phyloP scores from a whole-genome alignment of 2,888 invertebrate genomes.

The Thysanoteuthis rhombus region DNA sequence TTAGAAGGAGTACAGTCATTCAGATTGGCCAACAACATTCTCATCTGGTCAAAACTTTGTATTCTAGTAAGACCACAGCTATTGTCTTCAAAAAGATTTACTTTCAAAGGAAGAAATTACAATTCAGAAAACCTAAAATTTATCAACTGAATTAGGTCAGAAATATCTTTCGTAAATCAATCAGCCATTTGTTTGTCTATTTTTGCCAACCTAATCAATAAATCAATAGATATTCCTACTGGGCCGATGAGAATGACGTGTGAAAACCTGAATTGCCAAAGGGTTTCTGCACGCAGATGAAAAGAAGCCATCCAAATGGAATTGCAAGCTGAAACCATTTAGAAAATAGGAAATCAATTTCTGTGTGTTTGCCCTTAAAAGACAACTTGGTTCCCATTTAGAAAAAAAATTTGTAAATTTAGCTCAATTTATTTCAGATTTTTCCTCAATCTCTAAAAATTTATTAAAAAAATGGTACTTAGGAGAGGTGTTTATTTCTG shows the following conservation, averaged over 20 bases:
- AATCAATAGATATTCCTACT: background rate
- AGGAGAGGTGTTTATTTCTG: background rate
- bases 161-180: background rate
- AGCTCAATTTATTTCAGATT: background rate
- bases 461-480: background rate
- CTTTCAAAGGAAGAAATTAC: no score
- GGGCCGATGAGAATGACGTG: background rate
- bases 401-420: background rate
- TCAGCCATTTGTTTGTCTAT: background rate
- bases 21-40: no score
- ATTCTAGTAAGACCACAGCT: no score
- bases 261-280: background rate
- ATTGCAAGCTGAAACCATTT: background rate
- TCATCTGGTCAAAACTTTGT: no score
- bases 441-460: background rate
- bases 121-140: no score
- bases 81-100: no score
- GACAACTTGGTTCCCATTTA: background rate
- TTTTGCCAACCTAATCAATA: background rate
- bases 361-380: background rate
- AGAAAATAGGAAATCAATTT: no score
- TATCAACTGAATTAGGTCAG: background rate
- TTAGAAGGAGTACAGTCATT: no score
- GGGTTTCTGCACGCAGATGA: background rate
- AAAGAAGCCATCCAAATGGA: background rate